These are phyloP conservation scores for Macrosteles quadrilineatus DNA, from an alignment of 1,140 invertebrate species.

Conservation along the genomic window DNA sequence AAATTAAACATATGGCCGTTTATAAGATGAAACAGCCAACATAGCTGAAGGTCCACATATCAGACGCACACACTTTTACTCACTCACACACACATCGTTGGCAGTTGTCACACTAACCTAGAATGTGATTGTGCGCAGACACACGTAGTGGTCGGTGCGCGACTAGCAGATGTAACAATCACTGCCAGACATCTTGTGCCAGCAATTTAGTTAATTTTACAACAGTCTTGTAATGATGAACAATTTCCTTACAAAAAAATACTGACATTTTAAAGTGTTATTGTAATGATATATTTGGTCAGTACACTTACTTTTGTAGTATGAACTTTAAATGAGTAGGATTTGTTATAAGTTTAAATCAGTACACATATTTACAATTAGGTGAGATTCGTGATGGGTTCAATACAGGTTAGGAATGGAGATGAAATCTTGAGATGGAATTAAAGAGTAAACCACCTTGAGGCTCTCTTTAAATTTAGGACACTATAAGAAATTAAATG, in stretches of 20 bases:
- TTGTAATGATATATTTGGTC: conserved; percentile 24
- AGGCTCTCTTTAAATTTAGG: too few species aligned
- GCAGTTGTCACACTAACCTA: conserved; percentile 20
- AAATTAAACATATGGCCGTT: too few species aligned
- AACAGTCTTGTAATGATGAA: conserved; percentile 22
- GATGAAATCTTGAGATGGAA: too few species aligned
- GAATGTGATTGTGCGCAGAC: conserved; percentile 18
- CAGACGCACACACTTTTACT: neutral
- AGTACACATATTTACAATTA: neutral
- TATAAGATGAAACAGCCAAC: too few species aligned
- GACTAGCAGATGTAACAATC: neutral
- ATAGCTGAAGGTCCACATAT: conserved; percentile 25
- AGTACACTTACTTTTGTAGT: conserved; percentile 1
- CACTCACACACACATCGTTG: neutral
- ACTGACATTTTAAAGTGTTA: conserved; percentile 15
- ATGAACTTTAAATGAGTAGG: neutral
- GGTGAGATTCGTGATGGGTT: neutral
- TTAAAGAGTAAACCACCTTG: too few species aligned
- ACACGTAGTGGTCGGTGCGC: neutral
- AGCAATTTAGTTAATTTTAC: conserved; percentile 12
- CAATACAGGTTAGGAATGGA: conserved; percentile 3
- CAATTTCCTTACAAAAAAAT: conserved; percentile 16
- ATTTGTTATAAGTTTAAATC: neutral
- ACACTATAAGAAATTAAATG: too few species aligned
- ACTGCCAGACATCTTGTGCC: conserved; percentile 20